phyloP scores from a whole-genome alignment of 1,140 invertebrate species.

The Hirudo medicinalis region DNA sequence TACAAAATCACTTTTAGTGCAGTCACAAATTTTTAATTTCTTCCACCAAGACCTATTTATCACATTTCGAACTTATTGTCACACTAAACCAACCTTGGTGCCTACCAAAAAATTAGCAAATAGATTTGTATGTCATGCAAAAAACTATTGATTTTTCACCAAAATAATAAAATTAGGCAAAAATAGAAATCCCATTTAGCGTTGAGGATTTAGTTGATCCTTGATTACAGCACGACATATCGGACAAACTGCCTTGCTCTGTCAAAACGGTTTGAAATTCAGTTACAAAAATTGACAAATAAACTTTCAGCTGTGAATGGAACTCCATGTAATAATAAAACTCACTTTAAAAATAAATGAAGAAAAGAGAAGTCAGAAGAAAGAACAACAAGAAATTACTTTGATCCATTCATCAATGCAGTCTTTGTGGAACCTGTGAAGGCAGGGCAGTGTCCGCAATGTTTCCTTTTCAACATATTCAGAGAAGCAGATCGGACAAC shows the following conservation, averaged over 20 bases:
- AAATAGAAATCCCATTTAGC: neutral
- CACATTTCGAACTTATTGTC: too few relatives aligned
- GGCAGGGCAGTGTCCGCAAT: constrained; percentile 20
- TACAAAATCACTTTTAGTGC: too few relatives aligned
- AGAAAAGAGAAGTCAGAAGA: neutral
- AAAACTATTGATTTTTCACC: too few relatives aligned
- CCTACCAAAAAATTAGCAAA: too few relatives aligned
- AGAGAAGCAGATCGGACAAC: constrained; percentile 16
- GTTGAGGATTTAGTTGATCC: neutral
- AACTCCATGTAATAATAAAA: too few relatives aligned
- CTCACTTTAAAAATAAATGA: neutral
- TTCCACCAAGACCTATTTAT: too few relatives aligned
- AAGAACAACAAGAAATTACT: neutral
- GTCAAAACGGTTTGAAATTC: neutral
- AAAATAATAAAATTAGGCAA: neutral
- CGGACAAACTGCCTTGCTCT: constrained; percentile 13
- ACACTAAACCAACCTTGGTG: too few relatives aligned
- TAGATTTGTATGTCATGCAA: too few relatives aligned
- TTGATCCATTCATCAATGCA: constrained; percentile 22
- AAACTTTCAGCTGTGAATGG: too few relatives aligned
- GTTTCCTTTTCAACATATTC: constrained; percentile 10
- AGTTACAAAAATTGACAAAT: too few relatives aligned
- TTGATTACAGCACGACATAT: constrained; percentile 8
- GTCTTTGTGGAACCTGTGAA: constrained; percentile 17
- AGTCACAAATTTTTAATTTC: too few relatives aligned